Percentiles rank a stretch among this genome's conserved stretches.
phyloP scores from a whole-genome alignment of 1,140 invertebrate species.

The Drosophila sp. region DNA sequence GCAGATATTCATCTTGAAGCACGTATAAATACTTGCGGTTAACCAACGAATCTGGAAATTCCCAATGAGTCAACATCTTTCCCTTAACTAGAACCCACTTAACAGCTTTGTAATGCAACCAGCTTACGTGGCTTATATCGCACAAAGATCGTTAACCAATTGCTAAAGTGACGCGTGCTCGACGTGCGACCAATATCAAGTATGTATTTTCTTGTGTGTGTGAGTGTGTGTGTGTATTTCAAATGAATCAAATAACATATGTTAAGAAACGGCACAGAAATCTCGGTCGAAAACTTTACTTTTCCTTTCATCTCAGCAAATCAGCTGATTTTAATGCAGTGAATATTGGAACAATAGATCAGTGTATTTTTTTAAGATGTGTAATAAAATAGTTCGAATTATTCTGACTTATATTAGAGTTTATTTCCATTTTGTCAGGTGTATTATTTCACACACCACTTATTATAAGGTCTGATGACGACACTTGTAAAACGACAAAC shows the following conservation, averaged over 20 bases:
- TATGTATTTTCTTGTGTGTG: constrained; percentile 8
- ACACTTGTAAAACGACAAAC: constrained; percentile 19
- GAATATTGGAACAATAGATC: neutral
- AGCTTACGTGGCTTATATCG: constrained; percentile 32
- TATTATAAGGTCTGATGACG: neutral
- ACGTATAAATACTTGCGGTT: constrained; percentile 43
- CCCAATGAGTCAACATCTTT: constrained; percentile 66
- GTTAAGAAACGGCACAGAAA: constrained; percentile 16
- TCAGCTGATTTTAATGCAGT: constrained; percentile 20
- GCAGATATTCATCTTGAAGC: constrained; percentile 13
- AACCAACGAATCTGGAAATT: constrained; percentile 43
- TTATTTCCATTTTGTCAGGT: neutral
- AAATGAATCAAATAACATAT: constrained; percentile 19
- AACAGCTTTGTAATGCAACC: constrained; percentile 8
- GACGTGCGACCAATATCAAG: constrained; percentile 19
- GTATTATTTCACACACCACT: constrained; percentile 2
- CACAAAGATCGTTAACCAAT: constrained; percentile 27
- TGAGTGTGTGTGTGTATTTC: neutral
- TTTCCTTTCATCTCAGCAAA: constrained; percentile 59
- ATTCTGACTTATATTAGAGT: neutral
- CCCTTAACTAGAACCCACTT: constrained; percentile 46
- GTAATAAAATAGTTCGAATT: neutral
- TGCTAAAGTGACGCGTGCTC: constrained; percentile 66
- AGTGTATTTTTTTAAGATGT: neutral
- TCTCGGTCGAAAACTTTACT: constrained; percentile 47